Base-by-base conservation (phyloP, 1,140 invertebrate genomes). In the Subanguina moxae region DNA sequence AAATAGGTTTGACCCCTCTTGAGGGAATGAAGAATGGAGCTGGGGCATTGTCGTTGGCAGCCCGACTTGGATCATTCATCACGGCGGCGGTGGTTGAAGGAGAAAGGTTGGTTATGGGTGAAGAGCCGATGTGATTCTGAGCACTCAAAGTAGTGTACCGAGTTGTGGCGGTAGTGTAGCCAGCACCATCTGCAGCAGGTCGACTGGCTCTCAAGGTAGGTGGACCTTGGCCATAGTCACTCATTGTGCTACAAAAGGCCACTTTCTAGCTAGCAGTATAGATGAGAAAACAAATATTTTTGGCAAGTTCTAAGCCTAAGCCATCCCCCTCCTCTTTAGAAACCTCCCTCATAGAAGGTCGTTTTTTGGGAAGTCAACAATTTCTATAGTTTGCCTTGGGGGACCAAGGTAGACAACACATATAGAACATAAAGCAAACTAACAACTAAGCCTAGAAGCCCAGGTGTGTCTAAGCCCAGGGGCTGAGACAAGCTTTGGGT, bases 51-150 rank as follows among this genome's bases (percentile, higher is more conserved):
- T 61, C 58, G 58, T 61, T 61, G 19, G 58, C 58, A 43, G 38
- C 58, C 1, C 58, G 58, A 61, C 58, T 61, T 19, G 58, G 58
- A 61, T 61, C 58, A 43, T 61, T 61, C n/a, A 43, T 43, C 28
- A 61, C 19, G 17, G 38, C 58, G 5, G 58, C 58, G 8, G 28
- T 28, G 58, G n/a, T 61, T 3, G 58, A 30, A 19, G 58, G 58
- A 21, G 3, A 7, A 25, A 30, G 17, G 28, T 61, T 61, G 28
- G 19, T 32, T 3, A n/a, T 43, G 19, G 19, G 28, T 28, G 58
- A 21, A 30, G 19, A 25, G 58, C 27, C 27, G 11, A 38, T 38
- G 32, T 38, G 32, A 11, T 11, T 11, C 32, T 38, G 32, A 5
- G 32, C 3, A 11, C 3, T 38, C 11, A 38, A 38, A 38, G 32